Evolutionary conservation across 2,888 invertebrate species (phyloP).

Genomic region (Aricia artaxerxes): DNA sequence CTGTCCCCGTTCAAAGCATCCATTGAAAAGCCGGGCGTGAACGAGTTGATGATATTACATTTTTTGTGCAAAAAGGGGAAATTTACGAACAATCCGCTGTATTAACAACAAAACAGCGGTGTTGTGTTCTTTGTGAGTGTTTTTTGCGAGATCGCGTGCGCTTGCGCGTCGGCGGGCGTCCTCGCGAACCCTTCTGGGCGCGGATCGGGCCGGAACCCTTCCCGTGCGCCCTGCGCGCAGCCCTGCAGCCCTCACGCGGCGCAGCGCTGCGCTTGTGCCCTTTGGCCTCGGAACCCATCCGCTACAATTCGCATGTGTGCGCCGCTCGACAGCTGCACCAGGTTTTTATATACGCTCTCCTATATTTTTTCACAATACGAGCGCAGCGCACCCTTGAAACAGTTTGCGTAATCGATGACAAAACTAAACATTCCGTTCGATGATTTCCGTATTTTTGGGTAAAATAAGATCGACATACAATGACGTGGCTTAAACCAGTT

Average conservation of each 20-base stretch:
- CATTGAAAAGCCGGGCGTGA: constrained; percentile 79
- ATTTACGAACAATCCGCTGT: constrained; percentile 79
- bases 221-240: constrained; percentile 55
- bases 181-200: constrained; percentile 75
- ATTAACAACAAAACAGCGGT: constrained; percentile 78
- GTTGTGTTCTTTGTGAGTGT: constrained; percentile 72
- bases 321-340: constrained; percentile 73
- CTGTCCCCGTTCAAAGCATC: constrained; percentile 72
- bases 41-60: constrained; percentile 81
- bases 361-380: constrained; percentile 77
- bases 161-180: constrained; percentile 77
- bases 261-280: constrained; percentile 52
- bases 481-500: constrained; percentile 35
- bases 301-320: constrained; percentile 79
- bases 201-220: constrained; percentile 75
- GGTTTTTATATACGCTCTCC: constrained; percentile 79
- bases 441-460: constrained; percentile 79
- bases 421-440: constrained; percentile 81
- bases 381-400: constrained; percentile 78
- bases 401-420: constrained; percentile 82
- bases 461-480: constrained; percentile 47
- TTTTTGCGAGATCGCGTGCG: constrained; percentile 79
- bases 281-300: constrained; percentile 48
- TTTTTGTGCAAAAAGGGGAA: constrained; percentile 66
- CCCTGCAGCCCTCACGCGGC: constrained; percentile 41